Evolutionary conservation across 2,113 vertebrate genomes (phyloP), one percentile per base, ranked within the genome.

Genomic region (Oreochromis tanganicae): DNA sequence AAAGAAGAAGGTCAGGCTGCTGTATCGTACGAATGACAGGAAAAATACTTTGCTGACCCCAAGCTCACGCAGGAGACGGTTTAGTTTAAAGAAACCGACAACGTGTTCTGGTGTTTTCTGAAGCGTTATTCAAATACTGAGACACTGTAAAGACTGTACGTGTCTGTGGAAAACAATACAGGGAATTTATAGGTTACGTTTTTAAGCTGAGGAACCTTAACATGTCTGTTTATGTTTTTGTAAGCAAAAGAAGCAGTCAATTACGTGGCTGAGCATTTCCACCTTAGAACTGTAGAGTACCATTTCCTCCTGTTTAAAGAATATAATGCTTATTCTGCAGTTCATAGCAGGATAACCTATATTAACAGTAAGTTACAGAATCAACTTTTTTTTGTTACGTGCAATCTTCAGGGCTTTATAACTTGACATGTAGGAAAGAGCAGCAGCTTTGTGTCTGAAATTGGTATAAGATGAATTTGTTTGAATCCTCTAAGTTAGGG

Each of bases 1-100:
- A 59, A 34, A 63, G 57, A 86, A 75, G 83, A 78, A 63, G 32
- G 73, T 55, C 54, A 59, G 48, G 12, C 55, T 59, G 78, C 57
- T 81, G 50, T 75, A 75, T 56, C 7, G 46, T 84, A 82, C 43
- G 80, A 89, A 87, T 85, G 36, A 71, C 12, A 75, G 56, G 66
- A 86, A 73, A 85, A 68, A 38, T 38, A 38, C 73, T 89, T 38
- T 57, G 50, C 24, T 85, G 89, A 88, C 84, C 82, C 71, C 56
- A 46, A 13, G 3, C 52, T 87, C 52, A 41, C 2, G n/a, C 38
- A 16, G 59, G 80, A 85, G 46, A 79, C 14, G 8, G 68, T 85
- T 91, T 0, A 73, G 46, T 57, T 73, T 1, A 4, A 80, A 85
- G 63, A 27, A 87, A 59, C 86, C 3, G 1, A 14, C 2, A 19